Base-by-base conservation (phyloP, 2,888 invertebrate species). In the Stictocephala bisonia region DNA sequence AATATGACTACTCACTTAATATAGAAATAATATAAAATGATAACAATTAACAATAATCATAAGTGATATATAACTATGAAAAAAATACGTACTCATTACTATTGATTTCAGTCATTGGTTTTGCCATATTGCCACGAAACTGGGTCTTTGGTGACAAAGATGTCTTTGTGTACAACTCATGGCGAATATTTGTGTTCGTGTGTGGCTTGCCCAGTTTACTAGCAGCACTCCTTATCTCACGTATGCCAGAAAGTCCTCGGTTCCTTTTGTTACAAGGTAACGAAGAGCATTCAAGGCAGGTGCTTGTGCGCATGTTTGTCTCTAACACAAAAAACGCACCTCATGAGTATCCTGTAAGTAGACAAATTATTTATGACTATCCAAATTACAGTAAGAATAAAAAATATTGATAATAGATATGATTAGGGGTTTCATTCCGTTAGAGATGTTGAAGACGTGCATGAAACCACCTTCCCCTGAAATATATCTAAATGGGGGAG, bases 181-280 rank as follows among this genome's bases (percentile, higher is more conserved):
- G 90, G 90, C 82, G 90, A 2, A 85, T 89, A 15, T 90, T 90
- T 80, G 86, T 90, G 26, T 86, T 88, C 0, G 85, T 90, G 1
- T 90, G 90, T 76, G 87, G 89, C 0, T 80, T 87, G 26, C 89
- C 89, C 0, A 87, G 87, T 58, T 81, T 88, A 24, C 78, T 88
- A 67, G 87, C 88, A 71, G 85, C 86, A 41, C 78, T 86, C 50
- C 81, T 87, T 7, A 82, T 88, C 29, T 78, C 85, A n/a, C 86
- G 87, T 0, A 85, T 88, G 79, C 88, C 88, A 0, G 88, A 89
- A 83, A 87, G 88, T 20, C 89, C 88, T 0, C 82, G 88, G 75
- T 88, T 86, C 80, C 81, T 88, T 76, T 84, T 89, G 53, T 82
- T 86, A 24, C 86, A 85, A 0, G 85, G 87, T 79, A 84, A 84